A percentile compares a stretch with the other conserved stretches of the same genome.
These are phyloP conservation scores for Ginglymostoma cirratum DNA, from an alignment of 2,113 vertebrate species.

Conservation along the genomic window DNA sequence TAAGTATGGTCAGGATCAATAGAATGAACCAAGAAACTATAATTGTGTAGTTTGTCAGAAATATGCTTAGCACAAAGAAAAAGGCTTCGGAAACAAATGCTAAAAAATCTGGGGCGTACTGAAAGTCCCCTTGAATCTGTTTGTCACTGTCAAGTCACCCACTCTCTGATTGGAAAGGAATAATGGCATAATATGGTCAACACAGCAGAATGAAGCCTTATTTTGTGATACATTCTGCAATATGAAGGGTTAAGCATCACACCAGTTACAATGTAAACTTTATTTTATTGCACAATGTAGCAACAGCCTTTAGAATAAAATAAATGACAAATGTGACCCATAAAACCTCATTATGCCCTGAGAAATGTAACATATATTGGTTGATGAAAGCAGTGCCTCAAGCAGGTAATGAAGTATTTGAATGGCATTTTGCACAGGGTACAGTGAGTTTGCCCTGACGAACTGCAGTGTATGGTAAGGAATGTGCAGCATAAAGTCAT, in stretches of 20 bases:
- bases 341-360: not conserved
- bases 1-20: not conserved
- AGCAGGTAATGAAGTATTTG: constrained; percentile 2
- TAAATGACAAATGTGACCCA: constrained; percentile 26
- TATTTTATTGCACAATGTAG: not conserved
- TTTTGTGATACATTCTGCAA: not conserved
- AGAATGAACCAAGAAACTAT: not conserved
- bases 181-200: not conserved
- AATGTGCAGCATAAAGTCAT: not conserved
- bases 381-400: constrained; percentile 26
- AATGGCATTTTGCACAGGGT: constrained; percentile 4
- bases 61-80: not conserved
- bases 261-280: not conserved
- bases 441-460: not conserved
- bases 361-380: not conserved
- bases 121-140: not conserved
- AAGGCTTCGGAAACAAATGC: not conserved
- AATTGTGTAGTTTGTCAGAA: not conserved
- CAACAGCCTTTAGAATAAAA: not conserved
- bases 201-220: not conserved
- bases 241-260: constrained; percentile 9
- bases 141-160: not conserved
- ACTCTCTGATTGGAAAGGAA: not conserved
- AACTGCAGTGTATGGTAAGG: not conserved
- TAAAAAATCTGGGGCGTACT: not conserved